These are phyloP conservation scores for Latheticus oryzae DNA, from an alignment of 2,888 invertebrate genomes.

Conservation along the genomic window DNA sequence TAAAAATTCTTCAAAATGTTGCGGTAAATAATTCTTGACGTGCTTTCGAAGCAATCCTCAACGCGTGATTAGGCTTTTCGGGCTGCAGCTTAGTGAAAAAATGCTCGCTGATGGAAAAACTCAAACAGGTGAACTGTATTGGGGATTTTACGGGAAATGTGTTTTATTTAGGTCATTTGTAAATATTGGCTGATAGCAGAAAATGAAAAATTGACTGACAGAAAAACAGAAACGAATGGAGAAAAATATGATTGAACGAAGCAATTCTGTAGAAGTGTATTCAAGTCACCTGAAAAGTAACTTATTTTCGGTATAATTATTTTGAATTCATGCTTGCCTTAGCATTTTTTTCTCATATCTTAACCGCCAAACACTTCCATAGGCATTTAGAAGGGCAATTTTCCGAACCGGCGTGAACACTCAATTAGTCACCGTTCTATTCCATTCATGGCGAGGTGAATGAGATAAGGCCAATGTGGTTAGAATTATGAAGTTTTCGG, in stretches of 20 bases:
- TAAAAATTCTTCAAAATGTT: no score
- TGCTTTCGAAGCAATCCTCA: neutral
- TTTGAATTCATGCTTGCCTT: neutral
- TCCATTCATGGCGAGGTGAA: conserved; percentile 27
- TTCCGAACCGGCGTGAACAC: conserved; percentile 26
- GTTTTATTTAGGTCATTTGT: neutral
- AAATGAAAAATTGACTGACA: neutral
- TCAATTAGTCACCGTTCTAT: conserved; percentile 31
- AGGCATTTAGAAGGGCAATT: conserved; percentile 10
- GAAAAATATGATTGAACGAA: no score
- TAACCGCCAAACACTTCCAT: conserved; percentile 5
- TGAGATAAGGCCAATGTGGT: conserved; percentile 32
- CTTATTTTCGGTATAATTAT: no score
- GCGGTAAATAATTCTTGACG: conserved; percentile 9
- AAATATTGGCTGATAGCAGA: neutral
- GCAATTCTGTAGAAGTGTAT: no score
- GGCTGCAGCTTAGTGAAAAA: neutral
- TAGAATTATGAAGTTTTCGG: conserved; percentile 38
- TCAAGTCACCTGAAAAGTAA: no score
- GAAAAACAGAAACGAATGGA: neutral
- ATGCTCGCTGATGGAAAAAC: neutral
- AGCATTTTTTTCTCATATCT: neutral
- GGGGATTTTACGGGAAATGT: conserved; percentile 2
- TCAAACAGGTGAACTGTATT: conserved; percentile 3
- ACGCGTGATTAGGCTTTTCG: neutral